Evolutionary conservation across 2,113 vertebrate genomes (phyloP).

Genomic region (Leucoraja erinaceus): DNA sequence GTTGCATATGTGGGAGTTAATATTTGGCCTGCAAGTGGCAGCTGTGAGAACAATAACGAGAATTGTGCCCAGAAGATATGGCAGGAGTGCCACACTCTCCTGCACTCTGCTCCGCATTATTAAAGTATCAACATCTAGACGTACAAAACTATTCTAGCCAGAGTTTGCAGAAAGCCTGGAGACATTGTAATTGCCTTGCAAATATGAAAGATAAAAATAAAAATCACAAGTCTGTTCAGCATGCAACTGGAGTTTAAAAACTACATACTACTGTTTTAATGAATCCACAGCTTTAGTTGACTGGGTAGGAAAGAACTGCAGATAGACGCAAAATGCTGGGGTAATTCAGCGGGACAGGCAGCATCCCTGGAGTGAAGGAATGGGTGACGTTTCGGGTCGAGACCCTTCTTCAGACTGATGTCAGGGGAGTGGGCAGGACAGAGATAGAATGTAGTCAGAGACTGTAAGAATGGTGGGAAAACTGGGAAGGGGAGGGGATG

Average conservation of each 20-base stretch:
- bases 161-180: not conserved
- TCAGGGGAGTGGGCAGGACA: no score
- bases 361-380: no score
- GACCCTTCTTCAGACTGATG: no score
- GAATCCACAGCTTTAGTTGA: not conserved
- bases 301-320: not conserved
- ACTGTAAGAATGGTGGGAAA: no score
- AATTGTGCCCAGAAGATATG: not conserved
- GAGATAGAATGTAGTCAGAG: no score
- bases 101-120: no score
- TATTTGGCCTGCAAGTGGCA: not conserved
- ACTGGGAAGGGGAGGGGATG: no score
- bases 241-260: not conserved
- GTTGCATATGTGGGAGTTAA: not conserved
- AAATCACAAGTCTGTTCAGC: not conserved
- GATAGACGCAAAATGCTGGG: no score
- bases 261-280: not conserved
- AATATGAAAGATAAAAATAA: not conserved
- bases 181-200: not conserved
- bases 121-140: not conserved
- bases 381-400: no score
- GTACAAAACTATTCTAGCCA: not conserved
- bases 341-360: no score
- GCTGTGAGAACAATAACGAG: not conserved
- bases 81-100: not conserved